These are phyloP conservation scores for Drosophila busckii DNA, from an alignment of 1,140 invertebrate species.

Conservation along the genomic window DNA sequence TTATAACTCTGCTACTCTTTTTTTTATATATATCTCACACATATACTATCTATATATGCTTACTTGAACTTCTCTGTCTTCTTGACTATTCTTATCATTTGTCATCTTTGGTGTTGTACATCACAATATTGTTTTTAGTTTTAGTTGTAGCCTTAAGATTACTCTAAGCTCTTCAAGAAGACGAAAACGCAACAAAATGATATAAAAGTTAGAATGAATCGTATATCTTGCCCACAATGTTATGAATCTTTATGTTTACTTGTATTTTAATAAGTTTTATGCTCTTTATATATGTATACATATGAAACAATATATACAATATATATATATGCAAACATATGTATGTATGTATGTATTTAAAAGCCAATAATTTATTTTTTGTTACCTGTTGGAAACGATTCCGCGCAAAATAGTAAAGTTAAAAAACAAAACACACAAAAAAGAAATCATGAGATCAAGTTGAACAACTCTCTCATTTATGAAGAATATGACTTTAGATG, in stretches of 20 bases:
- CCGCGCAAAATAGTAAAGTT: conserved; percentile 69
- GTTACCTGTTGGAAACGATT: conserved; percentile 75
- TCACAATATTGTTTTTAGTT: conserved; percentile 76
- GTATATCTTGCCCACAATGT: conserved; percentile 75
- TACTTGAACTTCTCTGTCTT: conserved; percentile 1
- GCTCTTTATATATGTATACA: conserved; percentile 52
- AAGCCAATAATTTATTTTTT: conserved; percentile 77
- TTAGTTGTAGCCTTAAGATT: too few species aligned
- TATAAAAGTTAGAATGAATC: conserved; percentile 56
- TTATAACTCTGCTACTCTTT: conserved; percentile 24
- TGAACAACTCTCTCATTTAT: conserved; percentile 17
- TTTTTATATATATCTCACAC: conserved; percentile 2
- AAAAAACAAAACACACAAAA: conserved; percentile 38
- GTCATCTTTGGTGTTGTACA: conserved; percentile 66
- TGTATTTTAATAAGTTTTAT: conserved; percentile 64
- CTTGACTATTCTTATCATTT: conserved; percentile 17
- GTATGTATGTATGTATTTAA: conserved; percentile 36
- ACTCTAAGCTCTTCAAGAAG: conserved; percentile 40
- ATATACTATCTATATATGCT: not conserved
- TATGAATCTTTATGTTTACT: conserved; percentile 70
- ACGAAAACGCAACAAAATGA: conserved; percentile 34
- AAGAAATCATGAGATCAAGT: conserved; percentile 31
- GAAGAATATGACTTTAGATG: conserved; percentile 30
- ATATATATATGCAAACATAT: conserved; percentile 37
- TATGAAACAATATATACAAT: conserved; percentile 30